Evolutionary conservation across 1,140 invertebrate genomes (phyloP).

Genomic region (Ladona fulva): DNA sequence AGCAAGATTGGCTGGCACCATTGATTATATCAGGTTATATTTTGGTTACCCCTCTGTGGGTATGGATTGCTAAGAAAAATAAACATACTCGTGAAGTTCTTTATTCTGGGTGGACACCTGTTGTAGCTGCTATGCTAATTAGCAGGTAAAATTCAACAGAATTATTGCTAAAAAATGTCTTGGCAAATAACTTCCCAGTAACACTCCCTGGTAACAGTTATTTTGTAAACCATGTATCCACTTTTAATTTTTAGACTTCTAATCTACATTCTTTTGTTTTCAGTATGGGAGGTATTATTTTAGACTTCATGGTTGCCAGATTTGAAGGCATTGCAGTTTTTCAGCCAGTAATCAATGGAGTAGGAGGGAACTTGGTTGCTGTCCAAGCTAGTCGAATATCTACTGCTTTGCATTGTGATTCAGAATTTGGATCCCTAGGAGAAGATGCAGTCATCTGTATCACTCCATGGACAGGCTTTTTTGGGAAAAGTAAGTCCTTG

Average conservation of each 20-base stretch:
- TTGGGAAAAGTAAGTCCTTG: slow-evolving; percentile 6
- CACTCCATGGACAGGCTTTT: slow-evolving; percentile 42
- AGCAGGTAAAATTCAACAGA: slow-evolving; percentile 30
- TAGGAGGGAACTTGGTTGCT: slow-evolving; percentile 56
- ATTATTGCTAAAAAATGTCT: background rate
- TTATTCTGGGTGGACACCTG: slow-evolving; percentile 39
- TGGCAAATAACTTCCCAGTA: no score
- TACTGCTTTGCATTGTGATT: slow-evolving; percentile 45
- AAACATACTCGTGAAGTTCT: slow-evolving; percentile 36
- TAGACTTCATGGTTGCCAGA: slow-evolving; percentile 35
- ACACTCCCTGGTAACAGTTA: no score
- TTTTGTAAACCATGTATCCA: no score
- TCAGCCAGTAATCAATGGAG: slow-evolving; percentile 47
- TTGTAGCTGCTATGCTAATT: slow-evolving; percentile 41
- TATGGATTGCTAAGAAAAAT: slow-evolving; percentile 34
- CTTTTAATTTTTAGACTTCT: no score
- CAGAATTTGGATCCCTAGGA: slow-evolving; percentile 31
- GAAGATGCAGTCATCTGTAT: slow-evolving; percentile 33
- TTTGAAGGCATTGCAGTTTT: slow-evolving; percentile 42
- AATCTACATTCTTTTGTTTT: background rate
- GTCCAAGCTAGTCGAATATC: slow-evolving; percentile 56
- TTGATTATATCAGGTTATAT: slow-evolving; percentile 37
- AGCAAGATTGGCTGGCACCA: slow-evolving; percentile 38
- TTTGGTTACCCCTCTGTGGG: slow-evolving; percentile 36
- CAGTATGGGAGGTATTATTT: slow-evolving; percentile 32